A percentile compares a stretch with the other conserved stretches of the same genome.
These are phyloP conservation scores for Grantiella picta DNA, from an alignment of 2,113 vertebrate species.

Conservation along the genomic window DNA sequence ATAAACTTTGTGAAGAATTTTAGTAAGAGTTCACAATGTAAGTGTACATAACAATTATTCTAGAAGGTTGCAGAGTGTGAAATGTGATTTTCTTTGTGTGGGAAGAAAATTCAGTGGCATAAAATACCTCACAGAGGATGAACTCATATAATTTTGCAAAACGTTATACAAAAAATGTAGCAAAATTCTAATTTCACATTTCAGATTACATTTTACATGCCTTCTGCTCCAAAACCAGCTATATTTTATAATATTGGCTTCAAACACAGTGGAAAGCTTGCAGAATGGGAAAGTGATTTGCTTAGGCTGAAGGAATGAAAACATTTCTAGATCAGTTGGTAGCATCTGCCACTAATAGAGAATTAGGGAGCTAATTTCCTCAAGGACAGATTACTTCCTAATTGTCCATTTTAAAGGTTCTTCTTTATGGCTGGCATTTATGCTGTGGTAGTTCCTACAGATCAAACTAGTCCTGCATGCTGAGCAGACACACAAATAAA, in stretches of 20 bases:
- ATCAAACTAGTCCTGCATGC: not conserved
- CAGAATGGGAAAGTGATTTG: not conserved
- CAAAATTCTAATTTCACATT: not conserved
- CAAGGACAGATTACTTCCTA: slow-evolving; percentile 43
- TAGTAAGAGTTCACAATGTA: not conserved
- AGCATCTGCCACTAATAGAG: slow-evolving; percentile 25
- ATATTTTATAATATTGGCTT: not conserved
- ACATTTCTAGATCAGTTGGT: not conserved
- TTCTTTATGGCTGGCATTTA: slow-evolving; percentile 12
- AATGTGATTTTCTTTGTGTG: not conserved
- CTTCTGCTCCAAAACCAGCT: not conserved
- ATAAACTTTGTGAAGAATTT: slow-evolving; percentile 7
- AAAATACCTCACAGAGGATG: not conserved
- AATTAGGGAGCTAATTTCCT: slow-evolving; percentile 31
- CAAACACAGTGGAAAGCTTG: not conserved
- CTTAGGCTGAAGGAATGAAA: not conserved
- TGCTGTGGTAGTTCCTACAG: not conserved
- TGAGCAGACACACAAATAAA: not conserved
- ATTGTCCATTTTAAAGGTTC: slow-evolving; percentile 38
- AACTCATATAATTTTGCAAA: not conserved
- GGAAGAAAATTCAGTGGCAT: not conserved
- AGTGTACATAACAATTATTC: not conserved
- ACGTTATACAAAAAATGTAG: not conserved
- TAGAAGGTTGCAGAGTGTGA: not conserved
- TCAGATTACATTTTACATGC: not conserved